A percentile compares a stretch with the other conserved stretches of the same genome.
These are phyloP conservation scores for Lobophora halterata DNA, from an alignment of 2,888 invertebrate species.

Conservation along the genomic window DNA sequence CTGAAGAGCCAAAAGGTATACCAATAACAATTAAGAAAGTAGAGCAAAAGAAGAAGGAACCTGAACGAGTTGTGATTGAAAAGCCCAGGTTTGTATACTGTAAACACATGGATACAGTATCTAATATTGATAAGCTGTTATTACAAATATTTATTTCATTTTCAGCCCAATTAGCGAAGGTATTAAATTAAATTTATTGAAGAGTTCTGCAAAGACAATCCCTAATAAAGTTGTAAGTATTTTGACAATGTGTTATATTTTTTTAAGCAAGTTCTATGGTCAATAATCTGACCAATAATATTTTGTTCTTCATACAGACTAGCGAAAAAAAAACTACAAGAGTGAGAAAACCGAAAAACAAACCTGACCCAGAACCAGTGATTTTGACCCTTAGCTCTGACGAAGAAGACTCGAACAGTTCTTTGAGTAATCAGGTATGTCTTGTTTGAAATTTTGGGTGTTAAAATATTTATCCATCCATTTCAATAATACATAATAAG, in stretches of 20 bases:
- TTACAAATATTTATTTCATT: slow-evolving; percentile 30
- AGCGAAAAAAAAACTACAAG: slow-evolving; percentile 64
- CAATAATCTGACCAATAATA: too few relatives aligned
- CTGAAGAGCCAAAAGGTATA: slow-evolving; percentile 85
- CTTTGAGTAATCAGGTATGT: slow-evolving; percentile 64
- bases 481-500: too few relatives aligned
- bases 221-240: slow-evolving; percentile 59
- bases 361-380: slow-evolving; percentile 83
- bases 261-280: slow-evolving; percentile 6
- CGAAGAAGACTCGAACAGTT: slow-evolving; percentile 83
- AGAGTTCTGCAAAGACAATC: slow-evolving; percentile 50
- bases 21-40: slow-evolving; percentile 70
- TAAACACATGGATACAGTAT: too few relatives aligned
- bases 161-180: slow-evolving; percentile 63
- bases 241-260: too few relatives aligned
- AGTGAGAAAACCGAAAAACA: slow-evolving; percentile 75
- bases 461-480: too few relatives aligned
- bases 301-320: slow-evolving; percentile 35
- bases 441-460: too few relatives aligned
- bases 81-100: slow-evolving; percentile 56
- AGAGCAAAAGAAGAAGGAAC: slow-evolving; percentile 74
- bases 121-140: background rate
- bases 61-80: slow-evolving; percentile 61
- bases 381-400: slow-evolving; percentile 86
- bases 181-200: slow-evolving; percentile 74